These are phyloP conservation scores for Doryteuthis pealeii DNA, from an alignment of 1,140 invertebrate species.

Conservation along the genomic window DNA sequence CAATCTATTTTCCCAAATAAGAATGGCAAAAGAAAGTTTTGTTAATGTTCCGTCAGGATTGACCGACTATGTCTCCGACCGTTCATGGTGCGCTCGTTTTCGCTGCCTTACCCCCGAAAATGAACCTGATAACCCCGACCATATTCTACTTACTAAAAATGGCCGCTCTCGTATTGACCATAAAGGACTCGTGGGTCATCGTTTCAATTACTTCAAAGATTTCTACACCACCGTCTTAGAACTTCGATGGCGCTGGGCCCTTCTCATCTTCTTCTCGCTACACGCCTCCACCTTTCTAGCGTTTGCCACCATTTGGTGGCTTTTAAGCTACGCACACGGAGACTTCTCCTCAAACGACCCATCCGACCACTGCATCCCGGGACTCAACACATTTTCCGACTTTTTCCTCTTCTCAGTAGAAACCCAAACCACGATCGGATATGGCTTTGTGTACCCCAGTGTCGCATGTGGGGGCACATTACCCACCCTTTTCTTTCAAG, in stretches of 20 bases:
- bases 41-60: too few relatives aligned
- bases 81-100: too few relatives aligned
- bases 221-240: constrained; percentile 51
- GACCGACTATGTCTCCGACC: too few relatives aligned
- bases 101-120: too few relatives aligned
- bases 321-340: constrained; percentile 89
- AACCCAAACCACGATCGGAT: constrained; percentile 64
- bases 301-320: constrained; percentile 93
- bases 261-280: constrained; percentile 86
- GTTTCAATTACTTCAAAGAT: constrained; percentile 42
- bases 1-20: too few relatives aligned
- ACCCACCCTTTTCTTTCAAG: constrained; percentile 49
- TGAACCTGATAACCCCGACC: not conserved
- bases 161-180: constrained; percentile 24
- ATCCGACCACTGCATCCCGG: constrained; percentile 50
- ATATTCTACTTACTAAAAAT: not conserved
- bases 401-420: constrained; percentile 62
- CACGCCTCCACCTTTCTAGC: constrained; percentile 89
- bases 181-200: constrained; percentile 39
- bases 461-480: constrained; percentile 45
- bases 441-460: constrained; percentile 72
- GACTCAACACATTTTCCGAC: constrained; percentile 49
- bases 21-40: too few relatives aligned
- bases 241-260: constrained; percentile 92
- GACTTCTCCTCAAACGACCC: constrained; percentile 72